A percentile compares a stretch with the other conserved stretches of the same genome.
Conservation (phyloP, 1,140 invertebrate genomes). For the Lepidostoma basale region DNA sequence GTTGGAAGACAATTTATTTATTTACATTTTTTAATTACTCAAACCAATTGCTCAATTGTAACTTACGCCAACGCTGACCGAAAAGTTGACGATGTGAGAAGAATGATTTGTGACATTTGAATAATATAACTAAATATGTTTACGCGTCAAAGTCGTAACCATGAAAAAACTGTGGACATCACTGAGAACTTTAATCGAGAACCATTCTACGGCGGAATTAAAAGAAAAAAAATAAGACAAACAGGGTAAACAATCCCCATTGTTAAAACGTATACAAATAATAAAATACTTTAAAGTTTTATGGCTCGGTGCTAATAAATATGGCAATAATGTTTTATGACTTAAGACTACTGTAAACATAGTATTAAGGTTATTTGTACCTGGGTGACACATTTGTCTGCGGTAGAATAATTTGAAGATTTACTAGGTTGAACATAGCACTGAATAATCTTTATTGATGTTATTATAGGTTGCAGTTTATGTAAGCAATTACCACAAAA, state of each 20-base stretch:
- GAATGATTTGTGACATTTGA: too few species aligned
- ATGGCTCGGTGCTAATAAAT: slow-evolving; percentile 27
- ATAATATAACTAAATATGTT: too few species aligned
- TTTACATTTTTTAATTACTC: too few species aligned
- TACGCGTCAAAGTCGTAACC: too few species aligned
- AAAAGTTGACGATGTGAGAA: too few species aligned
- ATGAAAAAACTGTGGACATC: too few species aligned
- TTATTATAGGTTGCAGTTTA: slow-evolving; percentile 33
- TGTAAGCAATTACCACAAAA: slow-evolving; percentile 39
- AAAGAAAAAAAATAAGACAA: not conserved
- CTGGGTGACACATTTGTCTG: slow-evolving; percentile 33
- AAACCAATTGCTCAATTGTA: too few species aligned
- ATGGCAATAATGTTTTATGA: slow-evolving; percentile 40
- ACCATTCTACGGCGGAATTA: too few species aligned
- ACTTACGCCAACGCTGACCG: too few species aligned
- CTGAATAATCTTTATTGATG: slow-evolving; percentile 17
- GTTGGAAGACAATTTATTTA: too few species aligned
- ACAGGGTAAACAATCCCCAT: not conserved
- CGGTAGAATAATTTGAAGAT: not conserved
- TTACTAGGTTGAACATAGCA: slow-evolving; percentile 27
- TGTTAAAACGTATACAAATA: not conserved
- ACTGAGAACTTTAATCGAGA: too few species aligned
- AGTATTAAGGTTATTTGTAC: slow-evolving; percentile 32
- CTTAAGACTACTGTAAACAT: slow-evolving; percentile 34
- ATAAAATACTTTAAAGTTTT: slow-evolving; percentile 11